phyloP scores from a whole-genome alignment of 2,797 vertebrate genomes.

The Cheirogaleus major region DNA sequence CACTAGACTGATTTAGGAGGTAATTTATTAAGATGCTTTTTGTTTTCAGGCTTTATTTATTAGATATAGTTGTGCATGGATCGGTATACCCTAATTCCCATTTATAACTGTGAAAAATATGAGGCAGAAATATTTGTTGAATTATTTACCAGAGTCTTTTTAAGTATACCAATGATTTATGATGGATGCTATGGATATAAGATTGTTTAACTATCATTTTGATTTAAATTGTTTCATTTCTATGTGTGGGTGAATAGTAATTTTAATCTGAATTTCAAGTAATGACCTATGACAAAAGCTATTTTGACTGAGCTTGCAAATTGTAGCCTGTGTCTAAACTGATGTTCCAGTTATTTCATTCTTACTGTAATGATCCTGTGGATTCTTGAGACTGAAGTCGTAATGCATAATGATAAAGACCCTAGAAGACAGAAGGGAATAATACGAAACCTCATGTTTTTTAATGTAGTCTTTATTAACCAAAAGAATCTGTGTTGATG shows the following conservation, averaged over 20 bases:
- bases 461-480: constrained; percentile 54
- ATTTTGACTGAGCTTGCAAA: constrained; percentile 12
- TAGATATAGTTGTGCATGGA: not conserved
- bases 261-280: constrained; percentile 61
- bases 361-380: not conserved
- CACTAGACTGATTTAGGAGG: not conserved
- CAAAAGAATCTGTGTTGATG: constrained; percentile 51
- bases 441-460: constrained; percentile 49
- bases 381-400: constrained; percentile 24
- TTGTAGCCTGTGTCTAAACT: not conserved
- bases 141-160: not conserved
- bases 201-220: constrained; percentile 34
- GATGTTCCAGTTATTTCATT: constrained; percentile 16
- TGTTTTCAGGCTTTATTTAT: not conserved
- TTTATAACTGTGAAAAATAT: not conserved
- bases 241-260: not conserved
- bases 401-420: constrained; percentile 16
- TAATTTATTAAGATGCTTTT: not conserved
- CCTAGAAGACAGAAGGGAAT: not conserved
- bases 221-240: constrained; percentile 30
- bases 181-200: not conserved
- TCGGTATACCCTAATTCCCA: not conserved
- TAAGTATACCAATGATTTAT: not conserved
- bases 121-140: not conserved
- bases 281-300: not conserved